Conservation (phyloP, 2,113 vertebrate genomes). For the Pelecanus crispus region DNA sequence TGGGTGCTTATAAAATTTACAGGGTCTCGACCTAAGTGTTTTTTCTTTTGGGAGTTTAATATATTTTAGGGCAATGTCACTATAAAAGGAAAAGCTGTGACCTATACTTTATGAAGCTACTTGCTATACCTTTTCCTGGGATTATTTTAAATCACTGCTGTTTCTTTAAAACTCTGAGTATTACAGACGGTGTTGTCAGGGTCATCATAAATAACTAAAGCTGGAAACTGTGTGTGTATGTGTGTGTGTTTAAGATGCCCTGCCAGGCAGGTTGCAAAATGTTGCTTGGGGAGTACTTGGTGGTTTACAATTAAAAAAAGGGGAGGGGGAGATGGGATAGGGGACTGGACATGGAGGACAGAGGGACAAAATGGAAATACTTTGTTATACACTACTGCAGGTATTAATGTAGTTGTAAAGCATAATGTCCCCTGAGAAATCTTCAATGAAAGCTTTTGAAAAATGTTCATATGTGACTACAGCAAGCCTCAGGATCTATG, state of each 20-base stretch:
- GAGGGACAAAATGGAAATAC: neutral
- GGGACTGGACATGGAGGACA: too few species aligned
- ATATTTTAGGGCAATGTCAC: neutral
- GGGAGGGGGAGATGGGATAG: rapidly evolving
- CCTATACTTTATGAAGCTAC: neutral
- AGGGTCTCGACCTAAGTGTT: neutral
- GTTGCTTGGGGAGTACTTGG: neutral
- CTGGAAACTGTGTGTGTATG: neutral
- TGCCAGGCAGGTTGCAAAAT: neutral
- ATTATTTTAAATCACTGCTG: neutral
- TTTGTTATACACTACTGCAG: neutral
- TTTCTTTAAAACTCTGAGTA: neutral
- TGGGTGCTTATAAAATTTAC: neutral
- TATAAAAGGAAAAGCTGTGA: neutral
- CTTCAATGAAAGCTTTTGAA: neutral
- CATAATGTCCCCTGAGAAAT: neutral
- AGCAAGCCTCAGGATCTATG: neutral
- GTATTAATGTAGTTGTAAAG: neutral
- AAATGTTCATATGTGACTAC: neutral
- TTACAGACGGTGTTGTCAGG: neutral
- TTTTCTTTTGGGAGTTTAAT: neutral
- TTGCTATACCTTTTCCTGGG: neutral
- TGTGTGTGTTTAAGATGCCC: neutral
- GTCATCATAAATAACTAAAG: neutral
- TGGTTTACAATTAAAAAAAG: neutral